A percentile compares a stretch with the other conserved stretches of the same genome.
These are phyloP conservation scores for Macrochelys suwanniensis DNA, from an alignment of 2,797 vertebrate genomes.

Conservation along the genomic window DNA sequence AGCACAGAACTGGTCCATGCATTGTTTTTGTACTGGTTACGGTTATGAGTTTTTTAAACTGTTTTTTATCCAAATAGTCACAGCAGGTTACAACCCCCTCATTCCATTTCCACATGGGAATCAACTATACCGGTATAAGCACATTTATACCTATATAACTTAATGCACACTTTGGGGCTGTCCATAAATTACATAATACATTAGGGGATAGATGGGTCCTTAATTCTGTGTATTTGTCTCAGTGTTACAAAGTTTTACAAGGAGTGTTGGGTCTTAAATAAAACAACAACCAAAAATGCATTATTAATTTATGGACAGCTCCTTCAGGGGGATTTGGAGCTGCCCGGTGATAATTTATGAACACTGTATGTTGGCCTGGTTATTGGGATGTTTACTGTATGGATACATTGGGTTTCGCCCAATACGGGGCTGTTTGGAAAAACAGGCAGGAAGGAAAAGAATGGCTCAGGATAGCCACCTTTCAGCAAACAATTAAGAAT, in stretches of 20 bases:
- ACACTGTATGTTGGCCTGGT: background rate
- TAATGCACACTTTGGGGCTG: background rate
- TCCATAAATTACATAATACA: background rate
- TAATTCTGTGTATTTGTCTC: background rate
- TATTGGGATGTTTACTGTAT: background rate
- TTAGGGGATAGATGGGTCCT: background rate
- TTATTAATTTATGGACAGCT: background rate
- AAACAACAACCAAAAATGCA: background rate
- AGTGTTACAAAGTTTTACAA: background rate
- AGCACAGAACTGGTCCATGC: background rate
- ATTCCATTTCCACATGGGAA: background rate
- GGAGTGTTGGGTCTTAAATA: background rate
- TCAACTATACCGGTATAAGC: background rate
- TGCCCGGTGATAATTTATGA: background rate
- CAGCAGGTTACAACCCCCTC: background rate
- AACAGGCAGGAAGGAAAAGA: background rate
- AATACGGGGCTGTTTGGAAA: background rate
- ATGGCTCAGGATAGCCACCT: background rate
- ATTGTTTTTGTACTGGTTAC: background rate
- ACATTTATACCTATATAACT: background rate
- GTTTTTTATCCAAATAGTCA: background rate
- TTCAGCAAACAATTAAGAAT: background rate
- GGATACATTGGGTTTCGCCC: background rate
- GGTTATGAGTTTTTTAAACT: background rate
- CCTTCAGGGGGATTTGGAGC: background rate